phyloP scores from a whole-genome alignment of 1,140 invertebrate genomes.

The Gonatopus flavifemur region DNA sequence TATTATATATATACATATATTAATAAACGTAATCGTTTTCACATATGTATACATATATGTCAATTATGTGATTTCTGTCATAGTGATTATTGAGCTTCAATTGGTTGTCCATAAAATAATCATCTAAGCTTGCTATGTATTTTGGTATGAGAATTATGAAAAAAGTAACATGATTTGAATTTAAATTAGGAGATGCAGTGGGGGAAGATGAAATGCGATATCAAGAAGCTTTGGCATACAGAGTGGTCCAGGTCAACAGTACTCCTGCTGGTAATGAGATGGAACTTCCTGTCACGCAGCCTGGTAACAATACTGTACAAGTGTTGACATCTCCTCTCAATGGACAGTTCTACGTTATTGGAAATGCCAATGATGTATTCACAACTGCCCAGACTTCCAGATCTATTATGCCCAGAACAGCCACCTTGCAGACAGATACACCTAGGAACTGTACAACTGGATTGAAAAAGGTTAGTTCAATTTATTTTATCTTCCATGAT shows the following conservation, averaged over 20 bases:
- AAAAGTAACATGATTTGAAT: not conserved
- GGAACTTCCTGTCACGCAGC: constrained; percentile 47
- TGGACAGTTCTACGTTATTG: constrained; percentile 63
- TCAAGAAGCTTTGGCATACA: constrained; percentile 50
- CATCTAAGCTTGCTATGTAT: no score
- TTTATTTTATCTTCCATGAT: not conserved
- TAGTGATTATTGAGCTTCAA: no score
- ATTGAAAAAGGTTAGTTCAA: constrained; percentile 55
- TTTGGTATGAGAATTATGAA: not conserved
- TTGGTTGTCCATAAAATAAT: no score
- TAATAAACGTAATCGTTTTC: constrained; percentile 5
- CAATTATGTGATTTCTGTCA: no score
- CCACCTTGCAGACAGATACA: constrained; percentile 56
- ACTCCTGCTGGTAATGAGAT: constrained; percentile 45
- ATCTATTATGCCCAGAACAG: constrained; percentile 58
- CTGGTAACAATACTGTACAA: constrained; percentile 50
- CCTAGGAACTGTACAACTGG: constrained; percentile 49
- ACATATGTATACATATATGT: no score
- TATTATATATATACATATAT: no score
- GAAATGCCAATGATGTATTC: constrained; percentile 61
- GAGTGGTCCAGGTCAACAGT: constrained; percentile 55
- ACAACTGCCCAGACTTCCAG: constrained; percentile 56
- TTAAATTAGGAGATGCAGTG: constrained; percentile 38
- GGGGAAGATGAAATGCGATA: constrained; percentile 51
- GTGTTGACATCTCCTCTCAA: constrained; percentile 54